Evolutionary conservation across 2,113 vertebrate genomes (phyloP), one percentile per base, ranked within the genome.

Genomic region (Thunnus thynnus): DNA sequence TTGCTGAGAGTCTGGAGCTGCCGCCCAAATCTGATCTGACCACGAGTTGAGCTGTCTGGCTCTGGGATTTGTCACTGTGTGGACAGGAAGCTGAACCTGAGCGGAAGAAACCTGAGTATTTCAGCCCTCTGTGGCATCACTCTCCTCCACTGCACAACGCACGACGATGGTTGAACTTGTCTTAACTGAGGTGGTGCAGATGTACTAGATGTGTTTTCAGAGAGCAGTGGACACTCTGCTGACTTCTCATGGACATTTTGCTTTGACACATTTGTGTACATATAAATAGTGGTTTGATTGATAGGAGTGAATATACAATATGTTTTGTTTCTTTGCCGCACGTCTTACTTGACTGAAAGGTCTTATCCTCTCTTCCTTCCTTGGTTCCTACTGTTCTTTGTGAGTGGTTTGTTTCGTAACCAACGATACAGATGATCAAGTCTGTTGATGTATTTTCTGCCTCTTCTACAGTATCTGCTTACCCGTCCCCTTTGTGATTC

Each of bases 1-100:
- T 94, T 0, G 87, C 89, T 0, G 96, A 97, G 89, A 91, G 78
- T 8, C 88, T 97, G 87, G 96, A 97, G 57, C 66, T 73, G 18
- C 83, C 88, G 0, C 65, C 87, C 1, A 87, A 80, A 67, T 78
- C 86, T 7, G 94, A 95, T 3, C 78, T 87, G 68, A 84, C 81
- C 71, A 87, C 86, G 1, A 88, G 92, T 82, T 95, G 95, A 95
- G 77, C 13, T 5, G 13, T 10, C 10, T 1, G 8, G 16, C 30
- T 44, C 63, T 46, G 32, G 60, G 67, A 9, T 50, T 27, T 22
- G 3, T 30, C 57, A 4, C 61, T 48, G 12, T 78, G 18, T 18
- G 58, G 56, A 84, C 60, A 58, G 52, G 25, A 83, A 69, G 41
- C 65, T 51, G 30, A 58, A 67, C 55, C 22, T 18, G 46, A 72